These are phyloP conservation scores for Chesias legatella DNA, from an alignment of 2,888 invertebrate species.

Conservation along the genomic window DNA sequence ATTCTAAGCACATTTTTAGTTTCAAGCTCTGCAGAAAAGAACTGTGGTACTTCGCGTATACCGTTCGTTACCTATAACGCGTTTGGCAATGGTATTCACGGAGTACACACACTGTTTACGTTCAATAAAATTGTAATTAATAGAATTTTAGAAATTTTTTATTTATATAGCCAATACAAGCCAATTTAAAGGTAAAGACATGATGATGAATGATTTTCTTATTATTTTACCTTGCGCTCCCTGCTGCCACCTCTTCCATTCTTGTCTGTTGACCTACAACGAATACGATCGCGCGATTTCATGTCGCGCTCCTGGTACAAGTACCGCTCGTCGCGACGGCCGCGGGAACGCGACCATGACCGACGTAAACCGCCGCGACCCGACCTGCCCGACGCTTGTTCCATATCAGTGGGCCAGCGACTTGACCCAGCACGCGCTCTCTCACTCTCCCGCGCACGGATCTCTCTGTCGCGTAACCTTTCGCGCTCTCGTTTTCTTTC, in stretches of 20 bases:
- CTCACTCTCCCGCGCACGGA: constrained; percentile 7
- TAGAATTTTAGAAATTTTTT: no score
- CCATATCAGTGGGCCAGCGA: constrained; percentile 1
- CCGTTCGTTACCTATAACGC: no score
- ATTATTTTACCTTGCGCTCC: constrained; percentile 38
- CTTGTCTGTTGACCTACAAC: constrained; percentile 28
- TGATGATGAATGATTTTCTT: neutral
- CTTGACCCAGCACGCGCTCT: constrained; percentile 1
- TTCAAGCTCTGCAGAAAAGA: no score
- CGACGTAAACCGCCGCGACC: constrained; percentile 11
- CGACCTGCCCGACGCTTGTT: constrained; percentile 31
- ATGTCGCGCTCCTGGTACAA: constrained; percentile 40
- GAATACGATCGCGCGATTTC: constrained; percentile 35
- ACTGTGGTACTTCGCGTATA: no score
- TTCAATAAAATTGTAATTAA: no score
- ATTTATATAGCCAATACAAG: no score
- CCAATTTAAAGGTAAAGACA: neutral
- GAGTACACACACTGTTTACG: no score
- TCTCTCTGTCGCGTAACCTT: constrained; percentile 33
- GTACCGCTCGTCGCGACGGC: neutral
- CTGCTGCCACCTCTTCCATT: constrained; percentile 33
- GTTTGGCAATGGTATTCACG: no score
- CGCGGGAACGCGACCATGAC: constrained; percentile 6
- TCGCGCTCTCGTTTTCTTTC: constrained; percentile 40
- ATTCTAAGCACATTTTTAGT: no score